Conservation (phyloP, 2,113 vertebrate species). For the Ophthalmolycus amberensis region DNA sequence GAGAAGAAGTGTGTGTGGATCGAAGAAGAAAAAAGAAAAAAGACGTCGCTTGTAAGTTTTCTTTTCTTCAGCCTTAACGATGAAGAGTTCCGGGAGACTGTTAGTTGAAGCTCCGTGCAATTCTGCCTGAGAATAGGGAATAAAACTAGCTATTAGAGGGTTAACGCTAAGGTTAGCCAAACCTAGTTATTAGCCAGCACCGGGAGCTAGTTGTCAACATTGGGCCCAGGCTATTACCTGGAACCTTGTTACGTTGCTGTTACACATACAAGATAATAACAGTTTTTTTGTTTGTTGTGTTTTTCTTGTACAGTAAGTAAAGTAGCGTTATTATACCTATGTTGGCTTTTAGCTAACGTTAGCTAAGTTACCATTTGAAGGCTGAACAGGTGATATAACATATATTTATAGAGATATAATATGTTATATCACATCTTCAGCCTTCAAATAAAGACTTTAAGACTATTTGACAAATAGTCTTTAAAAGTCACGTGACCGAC, state of each 20-base stretch:
- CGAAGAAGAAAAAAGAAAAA: conserved; percentile 47
- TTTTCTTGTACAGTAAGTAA: not conserved
- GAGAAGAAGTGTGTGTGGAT: conserved; percentile 63
- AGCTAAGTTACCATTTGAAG: conserved; percentile 35
- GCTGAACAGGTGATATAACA: conserved; percentile 22
- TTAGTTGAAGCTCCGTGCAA: not conserved
- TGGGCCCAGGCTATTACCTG: conserved; percentile 62
- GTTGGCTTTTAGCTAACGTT: not conserved
- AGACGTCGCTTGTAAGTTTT: conserved; percentile 70
- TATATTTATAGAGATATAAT: too few species aligned
- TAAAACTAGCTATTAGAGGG: conserved; percentile 53
- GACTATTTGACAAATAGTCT: too few species aligned
- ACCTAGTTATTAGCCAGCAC: conserved; percentile 71
- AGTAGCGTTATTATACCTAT: not conserved
- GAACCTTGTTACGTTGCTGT: not conserved
- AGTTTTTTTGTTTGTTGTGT: not conserved
- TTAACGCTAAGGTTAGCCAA: conserved; percentile 76
- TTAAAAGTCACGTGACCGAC: too few species aligned
- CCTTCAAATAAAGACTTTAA: too few species aligned
- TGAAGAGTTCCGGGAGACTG: conserved; percentile 6
- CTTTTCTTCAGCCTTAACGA: conserved; percentile 4
- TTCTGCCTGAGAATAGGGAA: conserved; percentile 8
- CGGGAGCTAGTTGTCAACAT: conserved; percentile 74
- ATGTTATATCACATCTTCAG: too few species aligned
- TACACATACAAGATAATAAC: not conserved